A percentile compares a stretch with the other conserved stretches of the same genome.
Conservation (phyloP, 64 coral and sea anemone genomes). For the Cladopsammia gracilis region DNA sequence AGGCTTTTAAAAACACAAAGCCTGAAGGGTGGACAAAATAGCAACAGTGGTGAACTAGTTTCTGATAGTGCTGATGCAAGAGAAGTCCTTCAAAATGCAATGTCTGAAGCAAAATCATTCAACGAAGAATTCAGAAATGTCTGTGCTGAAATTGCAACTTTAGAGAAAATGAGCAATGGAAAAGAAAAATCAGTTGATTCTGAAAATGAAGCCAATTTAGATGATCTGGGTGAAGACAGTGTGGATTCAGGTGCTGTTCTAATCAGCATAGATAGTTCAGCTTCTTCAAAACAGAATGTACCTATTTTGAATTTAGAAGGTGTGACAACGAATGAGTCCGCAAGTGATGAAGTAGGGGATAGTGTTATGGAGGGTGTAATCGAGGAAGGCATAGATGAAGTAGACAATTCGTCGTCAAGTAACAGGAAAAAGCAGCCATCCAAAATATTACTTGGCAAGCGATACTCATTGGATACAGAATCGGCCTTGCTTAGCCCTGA, state of each 20-base stretch:
- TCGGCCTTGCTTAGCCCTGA: slow-evolving; percentile 25
- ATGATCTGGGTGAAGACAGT: background rate
- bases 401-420: background rate
- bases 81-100: background rate
- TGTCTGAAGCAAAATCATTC: background rate
- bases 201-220: background rate
- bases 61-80: background rate
- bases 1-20: background rate
- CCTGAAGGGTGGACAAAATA: background rate
- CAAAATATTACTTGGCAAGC: background rate
- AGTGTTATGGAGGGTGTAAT: too few species aligned
- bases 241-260: background rate
- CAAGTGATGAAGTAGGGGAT: background rate
- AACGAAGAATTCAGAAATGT: slow-evolving; percentile 17
- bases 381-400: background rate
- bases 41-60: background rate
- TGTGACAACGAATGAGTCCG: background rate
- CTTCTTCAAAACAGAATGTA: background rate
- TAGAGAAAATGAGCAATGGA: background rate
- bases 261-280: background rate
- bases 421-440: background rate
- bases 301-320: background rate
- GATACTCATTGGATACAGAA: slow-evolving; percentile 13
- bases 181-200: background rate
- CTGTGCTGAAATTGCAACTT: background rate